Base-by-base conservation (phyloP, 2,113 vertebrate genomes). In the Corvus cornix region DNA sequence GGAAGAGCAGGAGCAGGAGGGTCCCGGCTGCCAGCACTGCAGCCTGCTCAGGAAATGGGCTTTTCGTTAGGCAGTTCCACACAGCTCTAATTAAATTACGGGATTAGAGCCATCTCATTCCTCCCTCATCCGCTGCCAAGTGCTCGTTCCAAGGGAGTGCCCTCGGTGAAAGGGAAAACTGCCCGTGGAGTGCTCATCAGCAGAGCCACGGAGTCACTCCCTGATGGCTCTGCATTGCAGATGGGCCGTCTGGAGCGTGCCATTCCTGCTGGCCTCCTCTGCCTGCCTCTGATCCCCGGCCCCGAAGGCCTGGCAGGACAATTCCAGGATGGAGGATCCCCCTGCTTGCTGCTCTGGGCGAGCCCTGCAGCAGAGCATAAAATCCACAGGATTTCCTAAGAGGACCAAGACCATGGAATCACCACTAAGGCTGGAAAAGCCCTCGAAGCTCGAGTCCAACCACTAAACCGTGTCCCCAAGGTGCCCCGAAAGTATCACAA, bases 91-190 rank as follows among this genome's bases (percentile, higher is more conserved):
- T 96, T 97, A 96, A 97, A 97, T 97, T 82, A 96, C 1, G 1
- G 94, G 96, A 96, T 96, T 89, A 91, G 77, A 97, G 91, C 95
- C 94, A 96, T 91, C 95, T 96, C 91, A 18, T 66, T 89, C 89
- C 77, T 87, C 70, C 69, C 93, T 96, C 70, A 87, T 91, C 93
- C 82, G 74, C 84, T 96, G 96, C 95, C 96, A 96, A 87, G 55
- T 0, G 18, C 70, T 84, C 63, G 49, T 95, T 97, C 94, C 87
- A 85, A 96, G 94, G 93, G 94, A 95, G 91, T 81, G 94, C 94
- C 93, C 91, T 95, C 84, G 60, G 14, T 64, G 85, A 78, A 81
- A 96, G 88, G 59, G 63, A 93, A 39, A 90, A 63, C n/a, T 84
- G 94, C 90, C 92, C 14, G 2, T 1, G 9, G 63, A 84, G 89